Evolutionary conservation across 2,797 vertebrate species (phyloP).

Genomic region (Delichon dasypus): DNA sequence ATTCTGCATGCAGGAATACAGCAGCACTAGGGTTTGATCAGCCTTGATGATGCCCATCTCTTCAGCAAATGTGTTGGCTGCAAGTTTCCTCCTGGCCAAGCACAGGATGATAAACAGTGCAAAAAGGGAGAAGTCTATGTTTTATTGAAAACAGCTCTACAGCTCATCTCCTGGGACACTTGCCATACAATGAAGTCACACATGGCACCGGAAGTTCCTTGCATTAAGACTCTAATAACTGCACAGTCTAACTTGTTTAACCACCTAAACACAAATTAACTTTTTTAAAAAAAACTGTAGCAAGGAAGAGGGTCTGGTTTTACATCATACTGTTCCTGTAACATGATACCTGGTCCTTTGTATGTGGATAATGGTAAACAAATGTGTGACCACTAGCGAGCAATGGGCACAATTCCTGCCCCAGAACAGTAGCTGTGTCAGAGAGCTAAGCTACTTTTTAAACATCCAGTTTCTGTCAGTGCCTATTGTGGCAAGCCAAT

Average conservation of each 20-base stretch:
- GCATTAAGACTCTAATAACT: neutral
- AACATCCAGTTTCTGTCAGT: neutral
- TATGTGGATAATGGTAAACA: neutral
- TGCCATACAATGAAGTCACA: neutral
- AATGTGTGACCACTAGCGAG: too few species aligned
- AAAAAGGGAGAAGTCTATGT: neutral
- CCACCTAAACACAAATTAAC: neutral
- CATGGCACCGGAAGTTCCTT: accelerated
- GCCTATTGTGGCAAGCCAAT: neutral
- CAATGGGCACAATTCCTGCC: too few species aligned
- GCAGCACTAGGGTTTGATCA: neutral
- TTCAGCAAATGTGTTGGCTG: accelerated
- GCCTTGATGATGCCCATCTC: neutral
- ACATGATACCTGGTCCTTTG: neutral
- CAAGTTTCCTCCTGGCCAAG: neutral
- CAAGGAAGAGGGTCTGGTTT: neutral
- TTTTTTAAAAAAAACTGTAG: neutral
- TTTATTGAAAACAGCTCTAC: neutral
- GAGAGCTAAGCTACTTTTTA: neutral
- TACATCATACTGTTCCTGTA: neutral
- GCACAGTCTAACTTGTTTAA: neutral
- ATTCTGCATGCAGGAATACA: neutral
- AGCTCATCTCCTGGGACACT: neutral
- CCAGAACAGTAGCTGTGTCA: neutral
- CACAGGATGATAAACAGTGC: neutral